Base-by-base conservation (phyloP, 2,797 vertebrate species). In the Myotis vivesi region DNA sequence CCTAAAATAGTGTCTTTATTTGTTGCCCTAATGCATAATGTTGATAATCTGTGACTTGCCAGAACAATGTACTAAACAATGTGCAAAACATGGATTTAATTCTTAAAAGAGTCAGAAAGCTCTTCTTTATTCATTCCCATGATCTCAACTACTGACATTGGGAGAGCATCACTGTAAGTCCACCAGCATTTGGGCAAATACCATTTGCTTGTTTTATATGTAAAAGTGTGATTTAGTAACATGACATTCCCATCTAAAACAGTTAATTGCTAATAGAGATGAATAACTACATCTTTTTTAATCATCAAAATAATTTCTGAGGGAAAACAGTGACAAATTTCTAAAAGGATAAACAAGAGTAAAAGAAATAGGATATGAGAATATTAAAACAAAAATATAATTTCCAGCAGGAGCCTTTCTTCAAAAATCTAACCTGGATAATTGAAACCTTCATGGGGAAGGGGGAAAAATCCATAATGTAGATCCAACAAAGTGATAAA, bases 381-480 rank as follows among this genome's bases (percentile, higher is more conserved):
- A 22, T 66, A 79, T 51, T 86, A 82, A 88, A 81, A 72, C 5
- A 38, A 77, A 88, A 91, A 82, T 8, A 33, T 76, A 92, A 89
- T 41, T 6, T 15, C 38, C 33, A 77, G 25, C 28, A 93, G 36
- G n/a, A 80, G 66, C 8, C 2, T 55, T 77, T 9, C 25, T 84
- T 76, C 38, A 92, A 69, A 19, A 64, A 9, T 68, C 23, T 84
- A 89, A 89, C 19, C 36, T 84, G 33, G 28, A 84, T 91, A 44
- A 81, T 2, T 77, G 28, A 96, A 92, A 73, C 23, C n/a, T 77
- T 77, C 33, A 46, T 1, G 3, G 11, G 28, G 23, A 77, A 10
- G 25, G 6, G 17, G 6, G 17, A 28, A 30, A 72, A 69, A 44
- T 69, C 10, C 13, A 46, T 59, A 86, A 79, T 41, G 89, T 2